Conservation (phyloP, 2,888 invertebrate species). For the Chloromyia formosa region DNA sequence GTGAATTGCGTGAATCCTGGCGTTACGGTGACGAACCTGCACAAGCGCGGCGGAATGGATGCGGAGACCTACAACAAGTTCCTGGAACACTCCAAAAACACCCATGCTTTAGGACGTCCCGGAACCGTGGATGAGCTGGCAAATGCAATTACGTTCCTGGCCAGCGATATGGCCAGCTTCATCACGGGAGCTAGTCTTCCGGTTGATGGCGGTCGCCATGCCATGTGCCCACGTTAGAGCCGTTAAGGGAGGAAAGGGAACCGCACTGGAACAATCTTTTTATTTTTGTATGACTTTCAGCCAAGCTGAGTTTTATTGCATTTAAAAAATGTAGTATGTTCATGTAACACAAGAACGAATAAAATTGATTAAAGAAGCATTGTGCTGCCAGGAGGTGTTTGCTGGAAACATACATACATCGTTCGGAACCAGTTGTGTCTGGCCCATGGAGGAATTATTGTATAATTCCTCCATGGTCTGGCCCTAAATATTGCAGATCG, state of each 20-base stretch:
- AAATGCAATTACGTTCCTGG: constrained; percentile 88
- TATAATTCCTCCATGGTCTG: no score
- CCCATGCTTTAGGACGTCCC: constrained; percentile 90
- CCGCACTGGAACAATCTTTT: not conserved
- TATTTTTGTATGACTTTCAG: not conserved
- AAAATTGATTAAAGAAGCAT: no score
- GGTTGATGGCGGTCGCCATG: constrained; percentile 94
- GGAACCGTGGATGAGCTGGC: constrained; percentile 90
- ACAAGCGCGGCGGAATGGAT: constrained; percentile 85
- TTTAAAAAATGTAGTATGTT: not conserved
- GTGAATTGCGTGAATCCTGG: constrained; percentile 93
- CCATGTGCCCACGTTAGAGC: constrained; percentile 89
- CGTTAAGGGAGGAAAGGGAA: not conserved
- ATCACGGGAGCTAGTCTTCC: constrained; percentile 90
- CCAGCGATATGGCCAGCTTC: constrained; percentile 86
- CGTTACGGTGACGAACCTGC: constrained; percentile 88
- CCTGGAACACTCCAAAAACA: constrained; percentile 82
- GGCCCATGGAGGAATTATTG: no score
- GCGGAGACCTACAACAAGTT: constrained; percentile 85
- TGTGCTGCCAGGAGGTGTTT: no score
- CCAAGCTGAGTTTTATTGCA: not conserved
- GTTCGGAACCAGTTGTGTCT: no score
- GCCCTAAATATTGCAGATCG: no score
- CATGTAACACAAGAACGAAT: no score
- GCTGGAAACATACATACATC: no score